A percentile compares a stretch with the other conserved stretches of the same genome.
Conservation (phyloP, 2,113 vertebrate genomes). For the Nerophis ophidion region DNA sequence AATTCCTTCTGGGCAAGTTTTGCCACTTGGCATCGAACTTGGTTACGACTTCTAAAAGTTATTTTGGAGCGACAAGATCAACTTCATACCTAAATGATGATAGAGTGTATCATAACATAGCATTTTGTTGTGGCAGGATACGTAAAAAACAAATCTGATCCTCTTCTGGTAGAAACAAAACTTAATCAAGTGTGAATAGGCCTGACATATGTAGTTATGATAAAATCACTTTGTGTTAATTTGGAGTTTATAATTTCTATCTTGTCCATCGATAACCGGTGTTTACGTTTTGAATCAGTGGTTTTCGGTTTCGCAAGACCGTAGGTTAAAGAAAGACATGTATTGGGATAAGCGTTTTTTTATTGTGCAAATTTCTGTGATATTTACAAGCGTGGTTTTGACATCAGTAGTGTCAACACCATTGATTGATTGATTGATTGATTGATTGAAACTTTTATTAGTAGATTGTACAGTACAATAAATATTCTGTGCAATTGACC, state of each 20-base stretch:
- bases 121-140: neutral
- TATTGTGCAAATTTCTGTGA: too few species aligned
- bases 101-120: neutral
- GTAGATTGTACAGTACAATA: too few species aligned
- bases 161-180: too few species aligned
- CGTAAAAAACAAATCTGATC: neutral
- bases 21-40: neutral
- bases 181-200: too few species aligned
- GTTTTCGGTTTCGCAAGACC: neutral
- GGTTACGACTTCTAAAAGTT: neutral
- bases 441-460: too few species aligned
- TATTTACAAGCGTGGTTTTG: too few species aligned
- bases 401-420: too few species aligned
- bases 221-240: neutral
- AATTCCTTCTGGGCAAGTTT: constrained; percentile 1
- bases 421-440: too few species aligned
- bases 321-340: neutral
- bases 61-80: constrained; percentile 2
- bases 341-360: neutral
- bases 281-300: neutral
- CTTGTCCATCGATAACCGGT: neutral
- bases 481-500: too few species aligned
- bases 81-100: constrained; percentile 4
- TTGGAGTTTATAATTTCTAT: neutral
- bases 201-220: neutral